Conservation (phyloP, 2,888 invertebrate species). For the Folsomia manolachei region DNA sequence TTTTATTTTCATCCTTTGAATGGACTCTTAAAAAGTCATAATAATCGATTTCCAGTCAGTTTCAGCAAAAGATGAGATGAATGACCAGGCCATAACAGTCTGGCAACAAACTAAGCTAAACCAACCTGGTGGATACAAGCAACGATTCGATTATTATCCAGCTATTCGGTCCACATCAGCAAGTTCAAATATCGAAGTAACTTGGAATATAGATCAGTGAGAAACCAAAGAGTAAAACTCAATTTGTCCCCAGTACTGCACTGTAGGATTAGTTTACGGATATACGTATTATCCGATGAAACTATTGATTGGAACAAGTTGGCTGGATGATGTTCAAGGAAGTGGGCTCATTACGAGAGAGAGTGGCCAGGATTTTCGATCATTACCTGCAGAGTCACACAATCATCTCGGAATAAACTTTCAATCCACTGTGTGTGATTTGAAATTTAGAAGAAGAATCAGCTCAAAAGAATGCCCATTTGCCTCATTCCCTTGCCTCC, state of each 20-base stretch:
- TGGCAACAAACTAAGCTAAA: too few species aligned
- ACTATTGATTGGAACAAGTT: neutral
- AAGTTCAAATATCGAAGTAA: too few species aligned
- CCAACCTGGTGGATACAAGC: too few species aligned
- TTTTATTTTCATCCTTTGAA: neutral
- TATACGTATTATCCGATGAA: too few species aligned
- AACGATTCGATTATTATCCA: too few species aligned
- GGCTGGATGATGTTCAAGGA: neutral
- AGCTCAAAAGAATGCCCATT: neutral
- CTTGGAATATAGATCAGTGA: too few species aligned
- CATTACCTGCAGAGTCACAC: slow-evolving; percentile 7
- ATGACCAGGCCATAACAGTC: neutral
- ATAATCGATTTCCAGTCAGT: neutral
- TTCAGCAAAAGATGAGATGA: neutral
- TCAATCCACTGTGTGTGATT: neutral
- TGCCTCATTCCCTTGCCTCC: neutral
- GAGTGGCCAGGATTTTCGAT: slow-evolving; percentile 1
- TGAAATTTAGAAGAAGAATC: neutral
- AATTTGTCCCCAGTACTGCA: too few species aligned
- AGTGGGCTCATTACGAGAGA: slow-evolving; percentile 11
- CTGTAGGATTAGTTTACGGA: too few species aligned
- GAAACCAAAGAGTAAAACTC: too few species aligned
- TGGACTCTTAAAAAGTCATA: neutral
- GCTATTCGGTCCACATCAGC: too few species aligned
- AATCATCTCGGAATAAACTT: neutral